Evolutionary conservation across 92 coral and sea anemone genomes (phyloP), one percentile per base, ranked within the genome.

Genomic region (Diadumene lineata): DNA sequence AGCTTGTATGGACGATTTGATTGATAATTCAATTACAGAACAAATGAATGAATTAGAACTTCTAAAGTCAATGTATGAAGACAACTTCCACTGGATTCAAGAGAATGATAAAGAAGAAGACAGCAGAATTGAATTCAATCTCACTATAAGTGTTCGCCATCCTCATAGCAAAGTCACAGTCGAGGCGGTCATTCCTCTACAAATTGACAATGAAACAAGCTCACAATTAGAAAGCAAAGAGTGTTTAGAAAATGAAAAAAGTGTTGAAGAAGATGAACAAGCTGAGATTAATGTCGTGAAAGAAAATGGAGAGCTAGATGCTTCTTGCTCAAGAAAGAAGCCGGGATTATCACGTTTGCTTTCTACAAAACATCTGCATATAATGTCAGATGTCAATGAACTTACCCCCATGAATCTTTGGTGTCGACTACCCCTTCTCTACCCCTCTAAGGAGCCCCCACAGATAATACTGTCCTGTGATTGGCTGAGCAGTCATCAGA

Each of bases 41-140:
- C 98, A 94, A 48, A 78, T 64, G 38, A 97, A 94, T 57, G 98
- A 94, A 75, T 31, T 94, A 0, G 80, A 82, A 0, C 94, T 85
- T 28, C 87, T 94, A 24, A 84, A 85, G 74, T 84, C 98, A n/a
- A 94, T 94, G 66, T 94, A 78, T 68, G 76, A 84, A 58, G 92
- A 86, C 0, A 91, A 89, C 56, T 81, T 94, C 50, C 80, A 83
- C 18, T 28, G 75, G n/a, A 73, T 88, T 25, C 81, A 74, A 28
- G 77, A 31, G 0, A 63, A 46, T 1, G 77, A 74, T 1, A 86
- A 80, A 19, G 77, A 70, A 31, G 83, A 80, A 11, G 53, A 77
- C 6, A 66, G 65, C 25, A 46, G 60, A 34, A 84, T 92, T 38
- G 72, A 77, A 48, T 84, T 88, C 66, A 81, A 82, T 69, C 76